Evolutionary conservation across 2,888 invertebrate species (phyloP).

Genomic region (Calameuta filiformis): DNA sequence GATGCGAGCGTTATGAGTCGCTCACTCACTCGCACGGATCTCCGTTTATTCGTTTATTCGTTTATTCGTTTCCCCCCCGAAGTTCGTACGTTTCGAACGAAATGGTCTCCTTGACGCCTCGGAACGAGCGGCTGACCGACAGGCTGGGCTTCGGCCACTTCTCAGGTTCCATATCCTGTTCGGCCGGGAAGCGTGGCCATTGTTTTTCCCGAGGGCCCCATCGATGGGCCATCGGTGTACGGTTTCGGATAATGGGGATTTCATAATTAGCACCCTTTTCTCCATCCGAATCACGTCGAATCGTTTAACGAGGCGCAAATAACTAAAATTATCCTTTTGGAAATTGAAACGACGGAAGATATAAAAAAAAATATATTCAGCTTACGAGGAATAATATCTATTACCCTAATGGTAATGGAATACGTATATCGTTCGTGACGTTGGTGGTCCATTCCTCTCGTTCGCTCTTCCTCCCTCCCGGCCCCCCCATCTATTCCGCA

Average conservation of each 20-base stretch:
- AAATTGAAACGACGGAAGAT: not conserved
- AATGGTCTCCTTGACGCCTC: not conserved
- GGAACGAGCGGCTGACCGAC: constrained; percentile 11
- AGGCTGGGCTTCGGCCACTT: constrained; percentile 37
- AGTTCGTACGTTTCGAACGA: not conserved
- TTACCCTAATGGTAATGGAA: constrained; percentile 1
- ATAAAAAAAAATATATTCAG: not conserved
- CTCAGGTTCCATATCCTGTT: constrained; percentile 62
- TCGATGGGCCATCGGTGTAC: not conserved
- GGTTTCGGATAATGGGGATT: not conserved
- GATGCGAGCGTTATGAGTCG: constrained; percentile 35
- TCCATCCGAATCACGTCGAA: not conserved
- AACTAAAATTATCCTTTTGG: not conserved
- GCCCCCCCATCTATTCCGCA: not conserved
- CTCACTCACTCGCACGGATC: constrained; percentile 25
- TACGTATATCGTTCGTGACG: constrained; percentile 30
- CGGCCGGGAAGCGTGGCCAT: constrained; percentile 3
- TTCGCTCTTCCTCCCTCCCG: constrained; percentile 7
- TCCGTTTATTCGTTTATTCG: not conserved
- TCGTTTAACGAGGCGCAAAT: not conserved
- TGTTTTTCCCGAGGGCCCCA: not conserved
- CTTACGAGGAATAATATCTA: not conserved
- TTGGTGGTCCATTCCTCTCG: constrained; percentile 45
- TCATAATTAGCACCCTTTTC: constrained; percentile 4
- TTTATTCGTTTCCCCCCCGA: not conserved